Evolutionary conservation across 2,113 vertebrate species (phyloP).

Genomic region (Carassius auratus): DNA sequence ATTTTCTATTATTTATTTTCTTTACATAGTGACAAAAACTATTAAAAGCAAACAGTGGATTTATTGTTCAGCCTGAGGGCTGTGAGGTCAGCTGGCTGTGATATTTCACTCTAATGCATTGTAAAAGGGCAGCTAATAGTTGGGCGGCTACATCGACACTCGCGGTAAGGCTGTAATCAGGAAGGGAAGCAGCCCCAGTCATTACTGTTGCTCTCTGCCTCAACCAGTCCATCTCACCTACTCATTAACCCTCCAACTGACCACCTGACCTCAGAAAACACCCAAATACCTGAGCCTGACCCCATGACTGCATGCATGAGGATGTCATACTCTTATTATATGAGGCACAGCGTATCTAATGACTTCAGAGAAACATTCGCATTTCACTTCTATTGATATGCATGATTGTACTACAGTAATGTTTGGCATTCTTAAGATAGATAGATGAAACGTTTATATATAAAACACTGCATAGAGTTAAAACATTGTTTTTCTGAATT

Average conservation of each 20-base stretch:
- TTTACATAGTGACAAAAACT: neutral
- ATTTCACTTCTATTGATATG: neutral
- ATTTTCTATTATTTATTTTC: neutral
- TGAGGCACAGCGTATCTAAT: neutral
- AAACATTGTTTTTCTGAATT: no score
- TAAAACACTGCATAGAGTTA: no score
- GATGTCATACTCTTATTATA: neutral
- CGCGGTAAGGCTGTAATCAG: conserved; percentile 41
- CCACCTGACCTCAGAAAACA: conserved; percentile 23
- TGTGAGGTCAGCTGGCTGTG: conserved; percentile 12
- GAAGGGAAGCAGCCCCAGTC: conserved; percentile 38
- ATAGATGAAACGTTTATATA: neutral
- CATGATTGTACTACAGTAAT: no score
- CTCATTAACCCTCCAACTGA: conserved; percentile 9
- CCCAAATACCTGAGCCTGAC: neutral
- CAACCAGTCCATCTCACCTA: conserved; percentile 37
- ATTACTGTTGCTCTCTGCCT: conserved; percentile 41
- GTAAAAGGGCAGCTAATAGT: conserved; percentile 31
- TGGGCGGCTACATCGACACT: conserved; percentile 5
- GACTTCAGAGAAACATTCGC: conserved; percentile 4
- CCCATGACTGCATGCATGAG: neutral
- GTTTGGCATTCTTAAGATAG: neutral
- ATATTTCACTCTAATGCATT: conserved; percentile 19
- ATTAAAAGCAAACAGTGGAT: conserved; percentile 5
- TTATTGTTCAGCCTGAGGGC: conserved; percentile 1